Evolutionary conservation across 2,113 vertebrate species (phyloP), one percentile per base, ranked within the genome.

Genomic region (Meleagris gallopavo): DNA sequence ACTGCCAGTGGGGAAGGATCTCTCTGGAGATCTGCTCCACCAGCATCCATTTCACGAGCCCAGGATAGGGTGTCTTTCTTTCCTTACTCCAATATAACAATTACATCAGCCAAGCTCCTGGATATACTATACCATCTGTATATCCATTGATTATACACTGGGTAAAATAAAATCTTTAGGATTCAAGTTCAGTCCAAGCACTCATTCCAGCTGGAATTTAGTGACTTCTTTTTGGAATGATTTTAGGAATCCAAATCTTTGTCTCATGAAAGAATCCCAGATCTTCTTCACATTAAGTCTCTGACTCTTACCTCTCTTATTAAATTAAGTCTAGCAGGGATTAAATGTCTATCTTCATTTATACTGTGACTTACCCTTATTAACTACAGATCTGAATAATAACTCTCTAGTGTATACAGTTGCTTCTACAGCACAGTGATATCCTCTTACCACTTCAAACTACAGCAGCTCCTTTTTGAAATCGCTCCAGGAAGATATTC

Each of bases 401-500:
- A 73, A 78, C 74, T 77, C 78, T 82, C 66, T 82, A 21, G 61
- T 93, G 46, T 71, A 67, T 61, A 55, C 13, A 43, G 46, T 61
- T 82, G 34, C 46, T 92, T 77, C 64, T 85, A 50, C 55, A 91
- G 55, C 75, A 79, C 58, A 71, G 30, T 27, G 66, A 88, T 57
- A 94, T 65, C n/a, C 36, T 88, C 77, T 75, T 76, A 93, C 54
- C 62, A 75, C 60, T 89, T 83, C 74, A 91, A 91, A 89, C 48
- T 80, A 65, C 64, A 94, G 52, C 41, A 85, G 46, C 22, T 75
- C 32, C 38, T 77, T 88, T 94, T 79, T 72, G 41, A 94, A 95
- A 57, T 73, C 91, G 57, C 85, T 80, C 69, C 80, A 75, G 67
- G 6, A 81, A 90, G 69, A 94, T 86, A 93, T 94, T 95, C 74